Conservation (phyloP, 2,113 vertebrate species). For the Hypocryptadius cinnamomeus region DNA sequence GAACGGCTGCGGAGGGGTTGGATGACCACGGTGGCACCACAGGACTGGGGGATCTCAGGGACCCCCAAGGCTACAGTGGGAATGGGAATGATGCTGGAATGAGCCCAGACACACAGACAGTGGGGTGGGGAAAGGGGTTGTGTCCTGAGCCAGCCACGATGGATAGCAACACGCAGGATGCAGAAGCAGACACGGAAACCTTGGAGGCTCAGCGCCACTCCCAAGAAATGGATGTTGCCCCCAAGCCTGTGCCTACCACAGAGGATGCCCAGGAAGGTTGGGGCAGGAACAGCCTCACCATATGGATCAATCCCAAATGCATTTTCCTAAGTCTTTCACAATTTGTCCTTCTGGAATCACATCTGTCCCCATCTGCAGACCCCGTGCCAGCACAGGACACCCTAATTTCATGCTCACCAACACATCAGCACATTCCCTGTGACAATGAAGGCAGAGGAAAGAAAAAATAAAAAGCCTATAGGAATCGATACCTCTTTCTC, state of each 20-base stretch:
- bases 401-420: background rate
- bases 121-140: accelerated
- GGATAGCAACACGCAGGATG: accelerated
- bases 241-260: background rate
- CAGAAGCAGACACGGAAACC: background rate
- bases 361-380: background rate
- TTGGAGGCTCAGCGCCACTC: background rate
- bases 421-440: background rate
- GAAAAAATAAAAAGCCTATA: background rate
- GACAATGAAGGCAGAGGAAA: background rate
- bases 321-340: background rate
- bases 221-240: background rate
- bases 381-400: background rate
- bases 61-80: background rate
- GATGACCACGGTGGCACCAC: background rate
- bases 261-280: background rate
- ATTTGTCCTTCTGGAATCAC: background rate
- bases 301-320: background rate
- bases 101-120: background rate
- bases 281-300: accelerated
- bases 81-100: background rate
- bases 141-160: accelerated
- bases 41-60: background rate
- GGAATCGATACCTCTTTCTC: conserved; percentile 19
- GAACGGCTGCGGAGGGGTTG: background rate